Conservation (phyloP, 2,888 invertebrate species). For the Watsonalla cultraria region DNA sequence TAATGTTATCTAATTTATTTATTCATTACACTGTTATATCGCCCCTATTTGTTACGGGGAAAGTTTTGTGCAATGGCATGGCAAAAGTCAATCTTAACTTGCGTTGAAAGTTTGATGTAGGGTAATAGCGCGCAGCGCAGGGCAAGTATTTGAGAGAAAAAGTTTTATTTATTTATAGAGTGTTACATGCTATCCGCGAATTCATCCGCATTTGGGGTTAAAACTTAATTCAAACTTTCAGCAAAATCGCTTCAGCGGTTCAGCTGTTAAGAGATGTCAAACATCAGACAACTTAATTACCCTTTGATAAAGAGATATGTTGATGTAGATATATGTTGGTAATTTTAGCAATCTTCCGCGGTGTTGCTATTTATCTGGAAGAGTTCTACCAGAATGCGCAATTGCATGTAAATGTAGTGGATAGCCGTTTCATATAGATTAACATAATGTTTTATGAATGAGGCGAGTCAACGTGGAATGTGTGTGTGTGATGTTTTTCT, state of each 20-base stretch:
- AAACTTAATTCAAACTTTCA: no score
- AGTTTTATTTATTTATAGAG: no score
- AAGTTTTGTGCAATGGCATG: conserved; percentile 24
- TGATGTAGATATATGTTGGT: no score
- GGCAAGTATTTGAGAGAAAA: conserved; percentile 17
- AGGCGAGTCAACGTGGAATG: conserved; percentile 10
- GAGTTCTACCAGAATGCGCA: conserved; percentile 8
- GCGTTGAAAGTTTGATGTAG: conserved; percentile 29
- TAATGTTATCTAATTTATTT: conserved; percentile 40
- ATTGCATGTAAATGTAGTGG: conserved; percentile 8
- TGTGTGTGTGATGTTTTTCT: not conserved
- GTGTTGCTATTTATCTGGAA: conserved; percentile 16
- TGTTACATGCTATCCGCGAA: no score
- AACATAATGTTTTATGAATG: conserved; percentile 26
- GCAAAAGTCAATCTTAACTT: conserved; percentile 16
- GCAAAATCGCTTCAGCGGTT: no score
- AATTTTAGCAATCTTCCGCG: no score
- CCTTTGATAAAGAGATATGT: no score
- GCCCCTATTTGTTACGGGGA: conserved; percentile 23
- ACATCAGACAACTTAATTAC: no score
- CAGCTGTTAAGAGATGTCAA: no score
- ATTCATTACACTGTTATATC: conserved; percentile 19
- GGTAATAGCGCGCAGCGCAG: conserved; percentile 18
- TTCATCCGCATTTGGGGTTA: no score
- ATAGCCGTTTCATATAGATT: conserved; percentile 6